Evolutionary conservation across 2,113 vertebrate species (phyloP).

Genomic region (Scatophagus argus): DNA sequence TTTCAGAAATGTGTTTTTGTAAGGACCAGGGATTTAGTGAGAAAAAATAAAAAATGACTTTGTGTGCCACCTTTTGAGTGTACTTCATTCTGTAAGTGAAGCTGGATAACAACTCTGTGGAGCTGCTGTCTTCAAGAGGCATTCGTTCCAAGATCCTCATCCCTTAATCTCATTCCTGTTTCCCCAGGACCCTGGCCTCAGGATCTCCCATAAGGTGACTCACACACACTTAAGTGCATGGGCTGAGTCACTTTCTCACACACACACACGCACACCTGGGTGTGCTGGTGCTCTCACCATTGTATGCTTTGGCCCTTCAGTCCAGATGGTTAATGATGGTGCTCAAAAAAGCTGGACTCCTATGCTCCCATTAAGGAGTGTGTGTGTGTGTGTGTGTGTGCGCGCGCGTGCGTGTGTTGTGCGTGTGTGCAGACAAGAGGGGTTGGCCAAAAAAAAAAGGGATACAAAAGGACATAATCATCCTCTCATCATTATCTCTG

Average conservation of each 20-base stretch:
- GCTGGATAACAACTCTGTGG: constrained; percentile 34
- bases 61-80: neutral
- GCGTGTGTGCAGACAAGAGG: neutral
- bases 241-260: constrained; percentile 24
- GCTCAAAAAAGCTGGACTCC: constrained; percentile 52
- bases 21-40: neutral
- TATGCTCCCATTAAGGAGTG: constrained; percentile 48
- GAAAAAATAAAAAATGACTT: neutral
- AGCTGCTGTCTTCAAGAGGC: constrained; percentile 39
- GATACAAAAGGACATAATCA: constrained; percentile 52
- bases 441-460: neutral
- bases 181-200: constrained; percentile 10
- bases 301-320: constrained; percentile 44
- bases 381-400: constrained; percentile 8
- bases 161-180: constrained; percentile 14
- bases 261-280: constrained; percentile 23
- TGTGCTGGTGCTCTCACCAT: constrained; percentile 6
- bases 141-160: constrained; percentile 11
- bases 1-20: constrained; percentile 26
- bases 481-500: constrained; percentile 34
- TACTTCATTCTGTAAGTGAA: constrained; percentile 18
- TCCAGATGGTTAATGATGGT: constrained; percentile 68
- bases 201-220: constrained; percentile 34
- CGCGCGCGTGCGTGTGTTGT: neutral
- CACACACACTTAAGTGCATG: constrained; percentile 38